Base-by-base conservation (phyloP, 2,113 vertebrate genomes). In the Ictalurus furcatus region DNA sequence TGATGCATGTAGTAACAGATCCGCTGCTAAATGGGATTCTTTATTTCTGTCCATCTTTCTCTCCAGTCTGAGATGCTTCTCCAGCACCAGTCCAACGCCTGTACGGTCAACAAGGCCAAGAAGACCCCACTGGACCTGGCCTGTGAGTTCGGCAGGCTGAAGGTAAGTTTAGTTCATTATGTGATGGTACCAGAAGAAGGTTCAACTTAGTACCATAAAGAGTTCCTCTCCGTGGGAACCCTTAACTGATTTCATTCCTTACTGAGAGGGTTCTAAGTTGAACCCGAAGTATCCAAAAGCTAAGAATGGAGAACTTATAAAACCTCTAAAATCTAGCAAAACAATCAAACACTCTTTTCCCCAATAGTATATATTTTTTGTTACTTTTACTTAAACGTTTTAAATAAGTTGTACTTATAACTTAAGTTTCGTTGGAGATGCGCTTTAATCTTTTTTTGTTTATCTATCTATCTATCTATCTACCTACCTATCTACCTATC, bases 71-170 rank as follows among this genome's bases (percentile, higher is more conserved):
- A 99, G 94, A 98, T 98, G 97, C 94, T 99, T 67, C 96, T 99
- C 25, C 98, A 99, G 94, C 98, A 99, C 92, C 98, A 99, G 94
- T 98, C 98, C 11, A 99, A 99, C 91, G 97, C 98, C 0, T 98
- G 98, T 90, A 93, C 97, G 85, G 94, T 96, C 93, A 98, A 97
- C 94, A 99, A 99, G 90, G 96, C 96, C 0, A 97, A 97, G 94
- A 99, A 98, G 94, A 98, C 98, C 0, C 98, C 98, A 0, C 92
- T 99, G 90, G 98, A 99, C 91, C 92, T 99, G 92, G 96, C 98
- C 90, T 99, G 98, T 28, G 98, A 99, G 93, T 99, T 99, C 0
- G 98, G 98, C 58, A 93, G 98, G 87, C 94, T 98, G 63, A 98
- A 97, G 98, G 98, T 99, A 93, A 89, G 90, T 59, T 54, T 12